phyloP scores from a whole-genome alignment of 2,113 vertebrate species.

The Brachionichthys hirsutus region DNA sequence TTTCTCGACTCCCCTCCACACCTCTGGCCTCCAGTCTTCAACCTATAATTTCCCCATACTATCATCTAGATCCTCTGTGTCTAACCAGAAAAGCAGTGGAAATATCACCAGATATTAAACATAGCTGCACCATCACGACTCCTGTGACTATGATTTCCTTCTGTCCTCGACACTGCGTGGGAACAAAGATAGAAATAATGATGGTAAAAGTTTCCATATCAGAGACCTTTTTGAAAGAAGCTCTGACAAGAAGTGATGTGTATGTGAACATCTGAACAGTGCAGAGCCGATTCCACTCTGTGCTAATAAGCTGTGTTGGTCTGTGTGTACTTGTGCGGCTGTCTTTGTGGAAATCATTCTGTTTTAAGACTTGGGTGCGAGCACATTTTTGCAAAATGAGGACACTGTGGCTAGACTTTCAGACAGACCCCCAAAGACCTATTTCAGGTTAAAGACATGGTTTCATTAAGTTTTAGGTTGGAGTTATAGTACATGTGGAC shows the following conservation, averaged over 20 bases:
- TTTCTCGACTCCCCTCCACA: conserved; percentile 36
- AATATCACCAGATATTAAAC: conserved; percentile 27
- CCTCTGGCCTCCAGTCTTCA: conserved; percentile 43
- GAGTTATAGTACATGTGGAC: too few relatives aligned
- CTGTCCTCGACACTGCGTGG: neutral
- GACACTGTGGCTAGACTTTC: neutral
- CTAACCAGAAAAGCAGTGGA: conserved; percentile 34
- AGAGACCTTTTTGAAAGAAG: conserved; percentile 22
- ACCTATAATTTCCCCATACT: conserved; percentile 56
- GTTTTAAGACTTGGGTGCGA: neutral
- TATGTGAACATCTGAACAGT: conserved; percentile 56
- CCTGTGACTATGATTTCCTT: neutral
- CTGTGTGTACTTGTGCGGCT: conserved; percentile 1
- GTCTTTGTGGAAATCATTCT: neutral
- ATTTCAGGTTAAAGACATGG: neutral
- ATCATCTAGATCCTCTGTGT: conserved; percentile 6
- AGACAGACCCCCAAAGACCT: neutral
- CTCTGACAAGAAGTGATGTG: conserved; percentile 46
- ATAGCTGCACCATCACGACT: conserved; percentile 4
- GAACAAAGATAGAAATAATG: conserved; percentile 27
- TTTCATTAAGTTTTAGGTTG: neutral
- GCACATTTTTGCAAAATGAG: neutral
- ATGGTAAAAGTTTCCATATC: conserved; percentile 32
- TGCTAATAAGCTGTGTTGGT: conserved; percentile 61
- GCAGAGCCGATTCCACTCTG: conserved; percentile 51